Base-by-base conservation (phyloP, 2,888 invertebrate genomes). In the Thymelicus acteon region DNA sequence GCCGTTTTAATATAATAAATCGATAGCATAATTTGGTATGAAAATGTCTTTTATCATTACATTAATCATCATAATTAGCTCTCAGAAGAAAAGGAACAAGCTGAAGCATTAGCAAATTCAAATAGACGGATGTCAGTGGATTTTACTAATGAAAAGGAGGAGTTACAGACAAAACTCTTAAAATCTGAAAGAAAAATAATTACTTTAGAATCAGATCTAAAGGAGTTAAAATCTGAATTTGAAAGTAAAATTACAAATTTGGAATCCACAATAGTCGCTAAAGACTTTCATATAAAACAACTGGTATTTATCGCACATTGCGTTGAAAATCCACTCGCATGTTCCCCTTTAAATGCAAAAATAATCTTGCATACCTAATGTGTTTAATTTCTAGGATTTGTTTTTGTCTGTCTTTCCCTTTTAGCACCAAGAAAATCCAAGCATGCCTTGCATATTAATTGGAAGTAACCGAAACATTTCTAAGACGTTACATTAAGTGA, bases 251-350 rank as follows among this genome's bases (percentile, higher is more conserved):
- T 94, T 76, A 95, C 94, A 81, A 94, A 90, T 75, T 94, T 92
- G 87, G 95, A 95, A 86, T 94, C 92, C 72, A 94, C 92, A 71
- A 89, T 95, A 82, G 90, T 94, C 71, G 93, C 94, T 49, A 96
- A 95, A 92, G 94, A 95, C 77, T 91, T 90, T 80, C 93, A 95
- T 83, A 94, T 96, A 76, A 94, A 95, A 79, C 95, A 95, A 88
- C 89, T 96, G 94, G 95, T 95, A 94, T 74, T 73, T 71, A 71
- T 70, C 47, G 7, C 0, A 58, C 5, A 67, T 40, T 44, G 54
- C 52, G 19, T 68, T 62, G 67, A 65, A 67, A 58, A 15, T 62
- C 40, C 49, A 54, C 52, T 44, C 52, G 47, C 60, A 71, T 60
- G 65, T 61, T 71, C 47, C 54, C 70, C 62, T 48, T 40, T 0